Conservation (phyloP, 2,797 vertebrate genomes). For the Leptatherina wallacei region DNA sequence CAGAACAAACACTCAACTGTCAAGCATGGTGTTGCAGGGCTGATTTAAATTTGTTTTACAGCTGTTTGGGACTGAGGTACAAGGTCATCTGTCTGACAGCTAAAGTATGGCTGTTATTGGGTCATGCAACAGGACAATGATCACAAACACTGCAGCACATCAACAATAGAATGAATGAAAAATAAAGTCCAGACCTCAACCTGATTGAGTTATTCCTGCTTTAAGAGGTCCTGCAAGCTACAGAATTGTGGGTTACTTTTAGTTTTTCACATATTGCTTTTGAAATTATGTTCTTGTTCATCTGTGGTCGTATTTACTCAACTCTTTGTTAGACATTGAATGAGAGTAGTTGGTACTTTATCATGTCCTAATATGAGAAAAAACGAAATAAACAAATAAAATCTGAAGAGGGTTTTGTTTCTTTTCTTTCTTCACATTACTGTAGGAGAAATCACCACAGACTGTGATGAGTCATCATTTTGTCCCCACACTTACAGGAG, state of each 20-base stretch:
- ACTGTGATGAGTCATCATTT: slow-evolving; percentile 27
- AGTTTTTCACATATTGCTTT: too few relatives aligned
- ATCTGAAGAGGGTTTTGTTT: not conserved
- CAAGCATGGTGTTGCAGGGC: not conserved
- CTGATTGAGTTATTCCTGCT: too few relatives aligned
- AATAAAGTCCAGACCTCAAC: not conserved
- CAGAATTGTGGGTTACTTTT: too few relatives aligned
- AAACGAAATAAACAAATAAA: not conserved
- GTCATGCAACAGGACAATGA: not conserved
- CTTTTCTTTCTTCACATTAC: not conserved
- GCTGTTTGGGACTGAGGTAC: too few relatives aligned
- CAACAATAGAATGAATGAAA: not conserved
- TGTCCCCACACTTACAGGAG: slow-evolving; percentile 33
- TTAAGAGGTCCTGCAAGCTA: too few relatives aligned
- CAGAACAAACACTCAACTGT: not conserved
- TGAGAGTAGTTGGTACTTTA: not conserved
- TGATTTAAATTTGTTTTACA: not conserved
- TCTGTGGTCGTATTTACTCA: not conserved
- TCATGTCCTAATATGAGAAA: not conserved
- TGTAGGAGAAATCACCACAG: slow-evolving; percentile 29
- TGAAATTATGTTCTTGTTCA: too few relatives aligned
- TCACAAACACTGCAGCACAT: not conserved
- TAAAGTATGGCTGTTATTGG: not conserved
- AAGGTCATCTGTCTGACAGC: not conserved
- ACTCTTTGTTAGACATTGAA: not conserved